Conservation (phyloP, 2,888 invertebrate genomes). For the Meloe dianella region DNA sequence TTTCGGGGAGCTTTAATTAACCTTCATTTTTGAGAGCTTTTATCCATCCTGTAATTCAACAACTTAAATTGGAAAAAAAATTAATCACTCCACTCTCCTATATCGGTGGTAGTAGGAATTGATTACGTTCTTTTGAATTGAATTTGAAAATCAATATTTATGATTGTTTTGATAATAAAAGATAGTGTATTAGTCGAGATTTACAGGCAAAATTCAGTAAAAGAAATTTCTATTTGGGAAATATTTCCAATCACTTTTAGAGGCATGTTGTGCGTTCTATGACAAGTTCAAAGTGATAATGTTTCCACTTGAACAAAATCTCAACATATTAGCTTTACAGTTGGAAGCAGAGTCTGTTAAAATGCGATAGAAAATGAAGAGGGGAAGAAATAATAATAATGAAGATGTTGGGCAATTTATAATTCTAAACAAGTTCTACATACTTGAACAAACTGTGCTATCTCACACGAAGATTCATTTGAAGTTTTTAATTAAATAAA, state of each 20-base stretch:
- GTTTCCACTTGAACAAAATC: background rate
- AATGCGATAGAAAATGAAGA: background rate
- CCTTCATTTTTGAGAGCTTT: slow-evolving; percentile 16
- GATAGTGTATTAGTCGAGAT: background rate
- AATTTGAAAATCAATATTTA: background rate
- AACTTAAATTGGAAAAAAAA: background rate
- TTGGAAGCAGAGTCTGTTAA: background rate
- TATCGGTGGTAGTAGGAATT: background rate
- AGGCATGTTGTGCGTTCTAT: background rate
- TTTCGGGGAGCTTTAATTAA: slow-evolving; percentile 25
- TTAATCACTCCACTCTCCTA: background rate
- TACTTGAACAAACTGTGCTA: slow-evolving; percentile 35
- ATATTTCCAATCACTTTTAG: background rate
- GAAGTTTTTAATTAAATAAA: slow-evolving; percentile 53
- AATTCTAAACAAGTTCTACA: slow-evolving; percentile 38
- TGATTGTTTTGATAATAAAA: background rate
- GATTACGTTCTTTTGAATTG: background rate
- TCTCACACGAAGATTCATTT: slow-evolving; percentile 51
- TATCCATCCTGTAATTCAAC: background rate
- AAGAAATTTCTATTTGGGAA: background rate
- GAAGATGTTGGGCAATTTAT: background rate
- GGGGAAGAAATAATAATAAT: background rate
- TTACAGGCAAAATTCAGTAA: background rate
- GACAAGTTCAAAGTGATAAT: background rate
- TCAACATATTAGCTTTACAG: background rate